Conservation (phyloP, 1,140 invertebrate genomes). For the Dysdera silvatica region DNA sequence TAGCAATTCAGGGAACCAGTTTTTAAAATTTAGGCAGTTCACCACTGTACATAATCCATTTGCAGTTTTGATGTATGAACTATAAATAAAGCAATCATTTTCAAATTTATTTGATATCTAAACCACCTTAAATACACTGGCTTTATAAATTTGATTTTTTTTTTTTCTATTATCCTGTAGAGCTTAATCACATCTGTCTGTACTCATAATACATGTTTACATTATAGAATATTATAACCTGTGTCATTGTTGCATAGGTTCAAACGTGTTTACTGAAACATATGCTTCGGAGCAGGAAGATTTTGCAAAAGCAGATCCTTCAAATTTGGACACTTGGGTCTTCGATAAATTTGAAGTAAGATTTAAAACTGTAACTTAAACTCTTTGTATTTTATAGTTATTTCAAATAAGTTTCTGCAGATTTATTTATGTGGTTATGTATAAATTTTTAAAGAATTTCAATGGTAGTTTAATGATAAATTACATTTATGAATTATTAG, state of each 20-base stretch:
- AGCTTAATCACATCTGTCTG: too few species aligned
- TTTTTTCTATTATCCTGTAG: too few species aligned
- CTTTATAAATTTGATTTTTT: too few species aligned
- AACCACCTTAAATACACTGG: too few species aligned
- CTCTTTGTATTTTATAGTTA: neutral
- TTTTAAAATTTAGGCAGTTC: too few species aligned
- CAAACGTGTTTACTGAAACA: slow-evolving; percentile 52
- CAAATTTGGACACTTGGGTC: slow-evolving; percentile 80
- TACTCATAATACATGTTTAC: too few species aligned
- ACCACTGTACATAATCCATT: too few species aligned
- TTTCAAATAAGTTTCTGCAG: neutral
- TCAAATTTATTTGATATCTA: too few species aligned
- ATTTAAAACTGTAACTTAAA: neutral
- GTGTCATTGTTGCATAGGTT: slow-evolving; percentile 37
- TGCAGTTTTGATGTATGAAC: too few species aligned
- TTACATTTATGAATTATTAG: neutral
- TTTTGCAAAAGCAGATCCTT: slow-evolving; percentile 59
- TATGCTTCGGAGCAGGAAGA: slow-evolving; percentile 66
- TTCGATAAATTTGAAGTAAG: slow-evolving; percentile 64
- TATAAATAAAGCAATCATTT: too few species aligned
- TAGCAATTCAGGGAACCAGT: too few species aligned
- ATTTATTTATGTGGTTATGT: neutral
- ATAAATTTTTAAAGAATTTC: neutral
- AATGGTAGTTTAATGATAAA: neutral
- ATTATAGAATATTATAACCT: too few species aligned